These are phyloP conservation scores for Neocrepidodera transversa DNA, from an alignment of 2,888 invertebrate genomes.

Conservation along the genomic window DNA sequence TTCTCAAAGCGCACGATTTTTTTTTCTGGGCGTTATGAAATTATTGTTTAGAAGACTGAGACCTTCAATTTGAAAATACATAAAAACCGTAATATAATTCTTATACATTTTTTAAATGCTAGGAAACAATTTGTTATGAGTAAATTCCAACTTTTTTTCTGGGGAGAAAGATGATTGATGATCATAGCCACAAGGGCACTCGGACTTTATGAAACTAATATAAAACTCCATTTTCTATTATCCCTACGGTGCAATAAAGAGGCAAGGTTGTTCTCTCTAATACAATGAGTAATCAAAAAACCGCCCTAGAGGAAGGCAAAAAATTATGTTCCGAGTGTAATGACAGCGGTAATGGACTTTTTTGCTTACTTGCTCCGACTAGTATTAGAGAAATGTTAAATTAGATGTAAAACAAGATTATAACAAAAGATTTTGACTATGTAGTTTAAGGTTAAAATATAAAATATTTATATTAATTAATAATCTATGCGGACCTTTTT, in stretches of 20 bases:
- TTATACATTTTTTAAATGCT: too few relatives aligned
- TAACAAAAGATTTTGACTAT: too few relatives aligned
- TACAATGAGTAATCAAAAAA: conserved; percentile 41
- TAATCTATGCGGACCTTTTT: too few relatives aligned
- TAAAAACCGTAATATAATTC: too few relatives aligned
- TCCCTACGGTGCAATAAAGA: conserved; percentile 39
- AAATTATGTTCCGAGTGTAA: conserved; percentile 18
- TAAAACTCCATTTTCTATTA: conserved; percentile 41
- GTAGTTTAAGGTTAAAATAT: too few relatives aligned
- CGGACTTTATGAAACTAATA: conserved; percentile 39
- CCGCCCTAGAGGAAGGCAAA: conserved; percentile 25
- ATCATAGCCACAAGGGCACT: conserved; percentile 19
- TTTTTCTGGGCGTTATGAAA: too few relatives aligned
- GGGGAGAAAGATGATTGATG: conserved; percentile 36
- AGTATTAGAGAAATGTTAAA: not conserved
- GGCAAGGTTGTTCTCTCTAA: conserved; percentile 27
- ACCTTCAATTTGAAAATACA: too few relatives aligned
- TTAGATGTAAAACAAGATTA: not conserved
- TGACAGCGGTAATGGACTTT: conserved; percentile 27
- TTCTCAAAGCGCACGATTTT: too few relatives aligned
- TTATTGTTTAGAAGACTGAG: too few relatives aligned
- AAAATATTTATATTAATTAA: too few relatives aligned
- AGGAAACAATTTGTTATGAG: not conserved
- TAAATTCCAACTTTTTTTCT: conserved; percentile 11
- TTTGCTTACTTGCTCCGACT: conserved; percentile 7